A percentile compares a stretch with the other conserved stretches of the same genome.
Evolutionary conservation across 2,113 vertebrate species (phyloP).

Genomic region (Lathamus discolor): DNA sequence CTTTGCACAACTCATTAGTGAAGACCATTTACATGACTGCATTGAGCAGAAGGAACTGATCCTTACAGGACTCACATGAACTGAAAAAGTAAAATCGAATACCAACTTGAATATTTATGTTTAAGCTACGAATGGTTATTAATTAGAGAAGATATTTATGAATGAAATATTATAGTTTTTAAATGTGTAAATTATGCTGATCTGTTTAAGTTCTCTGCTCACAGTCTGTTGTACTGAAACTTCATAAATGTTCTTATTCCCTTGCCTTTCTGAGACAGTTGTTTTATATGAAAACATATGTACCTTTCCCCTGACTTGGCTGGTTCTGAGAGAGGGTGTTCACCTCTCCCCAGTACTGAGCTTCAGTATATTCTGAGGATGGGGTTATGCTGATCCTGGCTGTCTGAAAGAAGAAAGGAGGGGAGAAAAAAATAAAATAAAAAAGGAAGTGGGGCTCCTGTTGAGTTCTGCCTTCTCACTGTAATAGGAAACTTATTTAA

Average conservation of each 20-base stretch:
- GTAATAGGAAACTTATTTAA: neutral
- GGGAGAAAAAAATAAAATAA: rapidly evolving
- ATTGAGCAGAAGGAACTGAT: slow-evolving; percentile 64
- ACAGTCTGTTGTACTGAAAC: slow-evolving; percentile 10
- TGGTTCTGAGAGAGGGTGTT: neutral
- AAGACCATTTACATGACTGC: slow-evolving; percentile 51
- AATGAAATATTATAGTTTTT: slow-evolving; percentile 72
- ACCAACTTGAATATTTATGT: slow-evolving; percentile 82
- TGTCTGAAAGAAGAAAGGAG: neutral
- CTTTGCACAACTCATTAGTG: slow-evolving; percentile 47
- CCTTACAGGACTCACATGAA: slow-evolving; percentile 71
- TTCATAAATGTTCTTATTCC: slow-evolving; percentile 31
- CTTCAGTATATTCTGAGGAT: neutral
- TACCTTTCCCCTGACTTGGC: neutral
- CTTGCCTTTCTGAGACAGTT: slow-evolving; percentile 15
- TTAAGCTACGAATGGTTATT: slow-evolving; percentile 60
- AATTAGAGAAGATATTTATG: slow-evolving; percentile 77
- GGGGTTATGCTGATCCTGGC: neutral
- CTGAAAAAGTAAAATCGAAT: slow-evolving; percentile 65
- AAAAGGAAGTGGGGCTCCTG: neutral
- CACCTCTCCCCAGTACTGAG: neutral
- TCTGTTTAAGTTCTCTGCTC: slow-evolving; percentile 58
- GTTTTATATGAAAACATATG: neutral
- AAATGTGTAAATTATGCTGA: slow-evolving; percentile 76
- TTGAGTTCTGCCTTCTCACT: neutral